Evolutionary conservation across 1,140 invertebrate species (phyloP).

Genomic region (Drosophila nigrodunni): DNA sequence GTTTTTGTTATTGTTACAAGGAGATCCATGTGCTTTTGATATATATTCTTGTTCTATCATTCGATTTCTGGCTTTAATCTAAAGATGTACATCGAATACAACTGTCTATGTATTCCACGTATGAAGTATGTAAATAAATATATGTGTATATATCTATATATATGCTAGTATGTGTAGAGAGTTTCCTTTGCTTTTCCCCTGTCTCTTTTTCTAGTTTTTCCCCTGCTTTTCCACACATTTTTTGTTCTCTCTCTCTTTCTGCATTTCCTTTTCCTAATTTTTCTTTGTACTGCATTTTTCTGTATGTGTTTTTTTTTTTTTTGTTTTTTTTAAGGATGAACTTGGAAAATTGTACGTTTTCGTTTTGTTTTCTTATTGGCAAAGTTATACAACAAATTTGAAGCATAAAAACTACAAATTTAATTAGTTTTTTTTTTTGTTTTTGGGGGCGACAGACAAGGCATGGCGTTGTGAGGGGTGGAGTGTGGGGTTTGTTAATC

Average conservation of each 20-base stretch:
- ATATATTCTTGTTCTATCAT: conserved; percentile 28
- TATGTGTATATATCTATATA: conserved; percentile 2
- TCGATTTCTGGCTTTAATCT: conserved; percentile 6
- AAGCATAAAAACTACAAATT: conserved; percentile 7
- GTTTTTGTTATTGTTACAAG: conserved; percentile 57
- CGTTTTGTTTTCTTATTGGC: conserved; percentile 13
- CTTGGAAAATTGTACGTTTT: conserved; percentile 26
- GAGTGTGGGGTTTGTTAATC: background rate
- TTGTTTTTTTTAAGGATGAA: conserved; percentile 11
- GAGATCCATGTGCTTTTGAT: conserved; percentile 66
- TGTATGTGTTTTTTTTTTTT: background rate
- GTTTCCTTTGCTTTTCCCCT: conserved; percentile 13
- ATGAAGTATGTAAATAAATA: conserved; percentile 24
- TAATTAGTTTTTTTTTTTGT: conserved; percentile 4
- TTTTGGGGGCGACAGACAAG: conserved; percentile 1
- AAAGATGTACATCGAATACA: conserved; percentile 38
- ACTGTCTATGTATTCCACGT: background rate
- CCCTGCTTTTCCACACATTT: background rate
- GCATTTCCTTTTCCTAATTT: conserved; percentile 19
- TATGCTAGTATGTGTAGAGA: conserved; percentile 2
- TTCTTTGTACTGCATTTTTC: conserved; percentile 42
- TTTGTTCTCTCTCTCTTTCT: conserved; percentile 4
- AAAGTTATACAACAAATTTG: conserved; percentile 25
- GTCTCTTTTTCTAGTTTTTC: conserved; percentile 17
- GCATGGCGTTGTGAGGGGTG: background rate